Conservation (phyloP, 2,113 vertebrate genomes). For the Micronycteris hirsuta region DNA sequence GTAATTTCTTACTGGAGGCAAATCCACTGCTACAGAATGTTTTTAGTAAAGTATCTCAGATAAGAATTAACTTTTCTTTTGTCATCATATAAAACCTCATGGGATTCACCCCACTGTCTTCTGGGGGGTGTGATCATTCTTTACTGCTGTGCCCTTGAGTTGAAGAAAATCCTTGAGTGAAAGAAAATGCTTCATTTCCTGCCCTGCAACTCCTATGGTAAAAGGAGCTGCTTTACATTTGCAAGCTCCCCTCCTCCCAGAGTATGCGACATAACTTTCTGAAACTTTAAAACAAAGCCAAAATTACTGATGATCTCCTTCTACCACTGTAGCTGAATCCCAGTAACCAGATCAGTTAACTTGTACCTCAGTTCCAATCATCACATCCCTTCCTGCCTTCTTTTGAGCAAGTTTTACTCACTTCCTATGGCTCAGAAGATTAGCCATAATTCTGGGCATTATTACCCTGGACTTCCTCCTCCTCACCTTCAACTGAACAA, state of each 20-base stretch:
- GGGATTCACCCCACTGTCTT: background rate
- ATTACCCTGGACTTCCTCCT: background rate
- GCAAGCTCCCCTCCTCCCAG: background rate
- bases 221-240: background rate
- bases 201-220: background rate
- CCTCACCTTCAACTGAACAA: background rate
- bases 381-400: background rate
- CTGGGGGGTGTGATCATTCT: background rate
- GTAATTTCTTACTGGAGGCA: background rate
- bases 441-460: background rate
- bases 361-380: background rate
- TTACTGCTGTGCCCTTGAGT: background rate
- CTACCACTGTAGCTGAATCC: background rate
- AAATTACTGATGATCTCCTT: background rate
- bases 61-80: background rate
- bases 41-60: slow-evolving; percentile 27
- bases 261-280: background rate
- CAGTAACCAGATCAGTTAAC: background rate
- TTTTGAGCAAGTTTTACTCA: background rate
- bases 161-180: background rate
- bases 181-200: background rate
- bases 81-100: background rate
- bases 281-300: background rate
- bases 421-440: background rate
- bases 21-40: background rate